Percentiles rank a stretch among this genome's conserved stretches.
Conservation (phyloP, 2,113 vertebrate genomes). For the Proteles cristata region DNA sequence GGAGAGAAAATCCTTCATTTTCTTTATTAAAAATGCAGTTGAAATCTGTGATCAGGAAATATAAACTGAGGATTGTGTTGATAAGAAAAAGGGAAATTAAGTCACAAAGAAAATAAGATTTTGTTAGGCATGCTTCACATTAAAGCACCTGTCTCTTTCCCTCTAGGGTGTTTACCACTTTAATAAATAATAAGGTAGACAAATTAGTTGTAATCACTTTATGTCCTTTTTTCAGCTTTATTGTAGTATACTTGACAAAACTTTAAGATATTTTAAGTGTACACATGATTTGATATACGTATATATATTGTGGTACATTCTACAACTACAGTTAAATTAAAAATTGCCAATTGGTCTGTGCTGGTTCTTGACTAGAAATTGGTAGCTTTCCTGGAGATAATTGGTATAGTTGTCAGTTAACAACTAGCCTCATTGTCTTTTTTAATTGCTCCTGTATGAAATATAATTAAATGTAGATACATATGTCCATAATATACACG, state of each 20-base stretch:
- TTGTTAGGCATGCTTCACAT: neutral
- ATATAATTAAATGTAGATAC: neutral
- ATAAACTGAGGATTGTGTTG: neutral
- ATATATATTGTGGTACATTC: neutral
- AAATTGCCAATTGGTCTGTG: neutral
- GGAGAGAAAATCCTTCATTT: neutral
- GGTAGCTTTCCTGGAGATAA: neutral
- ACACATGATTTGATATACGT: neutral
- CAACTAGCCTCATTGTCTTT: neutral
- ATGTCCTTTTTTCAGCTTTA: neutral
- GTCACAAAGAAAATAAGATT: neutral
- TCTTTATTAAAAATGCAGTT: neutral
- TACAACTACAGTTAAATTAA: neutral
- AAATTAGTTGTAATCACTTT: neutral
- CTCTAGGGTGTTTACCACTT: neutral
- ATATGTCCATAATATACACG: neutral
- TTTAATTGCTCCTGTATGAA: slow-evolving; percentile 6
- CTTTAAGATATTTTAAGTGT: neutral
- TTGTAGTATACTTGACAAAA: neutral
- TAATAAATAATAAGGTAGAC: neutral
- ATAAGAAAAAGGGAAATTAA: neutral
- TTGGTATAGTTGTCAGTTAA: neutral
- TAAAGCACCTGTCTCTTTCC: neutral
- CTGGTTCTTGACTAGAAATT: neutral
- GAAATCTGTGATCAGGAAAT: neutral